These are phyloP conservation scores for Acleris literana DNA, from an alignment of 2,888 invertebrate genomes.

Conservation along the genomic window DNA sequence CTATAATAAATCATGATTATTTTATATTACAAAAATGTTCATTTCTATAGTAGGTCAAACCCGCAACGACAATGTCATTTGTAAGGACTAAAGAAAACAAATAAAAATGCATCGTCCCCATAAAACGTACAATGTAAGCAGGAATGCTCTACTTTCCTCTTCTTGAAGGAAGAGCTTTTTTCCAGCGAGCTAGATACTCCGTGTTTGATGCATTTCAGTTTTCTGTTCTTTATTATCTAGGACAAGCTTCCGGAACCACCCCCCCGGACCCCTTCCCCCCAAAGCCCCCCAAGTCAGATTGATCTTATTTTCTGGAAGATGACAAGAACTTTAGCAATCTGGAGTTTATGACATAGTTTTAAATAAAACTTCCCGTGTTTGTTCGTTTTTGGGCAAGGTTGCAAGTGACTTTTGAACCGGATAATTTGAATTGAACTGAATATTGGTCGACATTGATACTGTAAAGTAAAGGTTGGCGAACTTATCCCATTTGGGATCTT, in stretches of 20 bases:
- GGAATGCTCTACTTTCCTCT: constrained; percentile 7
- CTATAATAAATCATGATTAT: no score
- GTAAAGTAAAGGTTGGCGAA: no score
- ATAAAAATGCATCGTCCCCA: no score
- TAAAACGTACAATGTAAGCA: not conserved
- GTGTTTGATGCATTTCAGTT: constrained; percentile 14
- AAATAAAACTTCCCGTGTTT: not conserved
- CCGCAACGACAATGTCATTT: no score
- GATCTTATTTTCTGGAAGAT: not conserved
- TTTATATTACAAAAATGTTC: no score
- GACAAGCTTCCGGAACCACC: not conserved
- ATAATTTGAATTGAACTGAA: no score
- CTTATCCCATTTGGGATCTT: no score
- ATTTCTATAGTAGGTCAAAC: no score
- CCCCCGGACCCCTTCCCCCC: no score
- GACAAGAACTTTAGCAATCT: not conserved
- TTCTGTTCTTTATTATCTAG: not conserved
- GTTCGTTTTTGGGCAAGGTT: not conserved
- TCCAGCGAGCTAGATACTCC: constrained; percentile 1
- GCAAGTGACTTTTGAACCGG: no score
- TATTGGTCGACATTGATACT: no score
- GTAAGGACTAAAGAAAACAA: no score
- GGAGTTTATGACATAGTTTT: not conserved
- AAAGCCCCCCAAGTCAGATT: not conserved
- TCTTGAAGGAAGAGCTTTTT: not conserved